Base-by-base conservation (phyloP, 2,113 vertebrate genomes). In the Pavo muticus region DNA sequence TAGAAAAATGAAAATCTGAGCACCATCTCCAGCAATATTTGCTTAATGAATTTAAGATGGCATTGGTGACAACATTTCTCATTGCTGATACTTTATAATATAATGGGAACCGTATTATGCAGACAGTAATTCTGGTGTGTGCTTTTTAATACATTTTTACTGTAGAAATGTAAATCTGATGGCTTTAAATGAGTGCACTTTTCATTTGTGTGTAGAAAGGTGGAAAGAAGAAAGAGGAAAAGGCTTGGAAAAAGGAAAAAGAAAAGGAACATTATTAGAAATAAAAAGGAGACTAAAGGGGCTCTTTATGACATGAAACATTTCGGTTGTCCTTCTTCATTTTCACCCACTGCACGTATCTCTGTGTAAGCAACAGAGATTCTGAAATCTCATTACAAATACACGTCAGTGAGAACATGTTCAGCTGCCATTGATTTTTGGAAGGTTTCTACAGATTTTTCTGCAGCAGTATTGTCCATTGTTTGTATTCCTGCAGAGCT, bases 1-100 rank as follows among this genome's bases (percentile, higher is more conserved):
- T 65, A 87, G 72, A 90, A 93, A 93, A 94, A 95, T 65, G 65
- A 86, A 88, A 93, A 84, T 69, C 39, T 68, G 65, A 86, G 47
- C 47, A 68, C 19, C 10, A 3, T 39, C 76, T 72, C 79, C 82
- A 77, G 70, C 30, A 72, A 12, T 48, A 71, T 81, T 85, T 94
- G 65, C 54, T 81, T 91, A 91, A 84, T 91, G 52, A 88, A 69
- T 57, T 25, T 81, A 68, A 86, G 78, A 45, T 20, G 60, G 45
- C 0, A 0, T 35, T 75, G 69, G 65, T 69, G 60, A 83, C 19
- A 56, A 42, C 73, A 80, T 64, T 90, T 88, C 35, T 86, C 74
- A 19, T 47, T 90, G 40, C 24, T 84, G 44, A 61, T 64, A 32
- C 18, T 93, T 94, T 68, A 48, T 71, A 87, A 54, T 68, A 60